phyloP scores from a whole-genome alignment of 2,888 invertebrate genomes.

The Euplexia lucipara region DNA sequence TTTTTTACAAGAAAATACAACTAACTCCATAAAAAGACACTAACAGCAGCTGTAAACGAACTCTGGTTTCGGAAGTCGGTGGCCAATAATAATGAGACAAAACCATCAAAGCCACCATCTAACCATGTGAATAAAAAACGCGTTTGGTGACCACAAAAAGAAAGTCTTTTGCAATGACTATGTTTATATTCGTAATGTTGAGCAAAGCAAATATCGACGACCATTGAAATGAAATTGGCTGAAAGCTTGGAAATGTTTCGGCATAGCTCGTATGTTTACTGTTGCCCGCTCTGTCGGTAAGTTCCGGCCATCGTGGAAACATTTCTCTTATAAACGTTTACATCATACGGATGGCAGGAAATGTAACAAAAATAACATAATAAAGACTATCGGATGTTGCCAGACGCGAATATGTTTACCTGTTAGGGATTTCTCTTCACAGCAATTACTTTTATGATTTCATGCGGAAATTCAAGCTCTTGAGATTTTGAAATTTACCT shows the following conservation, averaged over 20 bases:
- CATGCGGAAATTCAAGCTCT: constrained; percentile 29
- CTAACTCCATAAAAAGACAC: no score
- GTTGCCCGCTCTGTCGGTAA: constrained; percentile 72
- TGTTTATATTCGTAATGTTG: constrained; percentile 49
- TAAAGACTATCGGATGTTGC: constrained; percentile 50
- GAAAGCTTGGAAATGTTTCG: constrained; percentile 77
- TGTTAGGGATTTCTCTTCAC: constrained; percentile 34
- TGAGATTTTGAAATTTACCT: constrained; percentile 19
- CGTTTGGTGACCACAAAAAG: background rate
- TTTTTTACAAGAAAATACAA: no score
- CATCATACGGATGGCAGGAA: constrained; percentile 67
- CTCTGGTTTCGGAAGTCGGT: no score
- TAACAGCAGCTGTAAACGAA: no score
- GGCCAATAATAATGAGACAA: no score
- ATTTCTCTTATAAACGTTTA: constrained; percentile 76
- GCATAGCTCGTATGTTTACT: constrained; percentile 78
- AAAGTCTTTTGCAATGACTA: constrained; percentile 34
- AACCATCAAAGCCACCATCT: no score
- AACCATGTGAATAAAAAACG: no score
- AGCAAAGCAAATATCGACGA: constrained; percentile 66
- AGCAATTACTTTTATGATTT: constrained; percentile 44
- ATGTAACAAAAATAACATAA: constrained; percentile 61
- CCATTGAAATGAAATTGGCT: constrained; percentile 68
- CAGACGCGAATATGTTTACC: constrained; percentile 37
- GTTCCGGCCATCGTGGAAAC: constrained; percentile 80